Conservation (phyloP, 2,797 vertebrate genomes). For the Neoniphon sammara region DNA sequence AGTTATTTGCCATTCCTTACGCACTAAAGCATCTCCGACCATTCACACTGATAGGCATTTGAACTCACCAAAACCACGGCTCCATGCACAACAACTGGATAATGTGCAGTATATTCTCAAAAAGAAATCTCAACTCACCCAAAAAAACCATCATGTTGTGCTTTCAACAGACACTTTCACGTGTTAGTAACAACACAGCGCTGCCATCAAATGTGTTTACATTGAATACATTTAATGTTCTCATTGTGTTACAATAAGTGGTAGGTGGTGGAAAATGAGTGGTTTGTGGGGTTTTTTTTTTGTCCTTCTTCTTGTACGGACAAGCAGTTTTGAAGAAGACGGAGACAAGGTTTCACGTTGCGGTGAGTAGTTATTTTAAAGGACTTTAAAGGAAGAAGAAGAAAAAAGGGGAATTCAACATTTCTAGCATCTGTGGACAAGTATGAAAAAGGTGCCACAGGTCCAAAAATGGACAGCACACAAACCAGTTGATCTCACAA, state of each 20-base stretch:
- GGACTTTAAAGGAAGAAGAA: slow-evolving; percentile 39
- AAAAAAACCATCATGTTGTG: slow-evolving; percentile 22
- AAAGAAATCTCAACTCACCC: slow-evolving; percentile 24
- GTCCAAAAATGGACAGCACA: slow-evolving; percentile 27
- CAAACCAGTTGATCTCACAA: slow-evolving; percentile 12
- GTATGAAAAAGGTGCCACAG: slow-evolving; percentile 17
- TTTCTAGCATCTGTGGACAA: slow-evolving; percentile 30
- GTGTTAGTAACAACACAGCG: slow-evolving; percentile 72
- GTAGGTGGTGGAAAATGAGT: slow-evolving; percentile 34
- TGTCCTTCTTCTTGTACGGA: slow-evolving; percentile 43
- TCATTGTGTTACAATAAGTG: slow-evolving; percentile 2
- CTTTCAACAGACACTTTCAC: slow-evolving; percentile 38
- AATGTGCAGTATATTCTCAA: slow-evolving; percentile 5
- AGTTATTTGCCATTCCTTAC: slow-evolving; percentile 46
- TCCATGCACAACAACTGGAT: slow-evolving; percentile 59
- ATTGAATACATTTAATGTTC: slow-evolving; percentile 42
- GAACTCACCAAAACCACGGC: slow-evolving; percentile 31
- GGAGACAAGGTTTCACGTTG: slow-evolving; percentile 51
- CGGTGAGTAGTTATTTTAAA: slow-evolving; percentile 59
- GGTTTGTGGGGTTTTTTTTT: background rate
- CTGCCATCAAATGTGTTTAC: slow-evolving; percentile 16
- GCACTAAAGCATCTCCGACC: slow-evolving; percentile 1
- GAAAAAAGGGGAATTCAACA: slow-evolving; percentile 76
- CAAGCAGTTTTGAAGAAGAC: slow-evolving; percentile 57
- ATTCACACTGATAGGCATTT: slow-evolving; percentile 13